Percentiles rank a stretch among this genome's conserved stretches.
These are phyloP conservation scores for Oscheius sp. DNA, from an alignment of 2,888 invertebrate genomes.

Conservation along the genomic window DNA sequence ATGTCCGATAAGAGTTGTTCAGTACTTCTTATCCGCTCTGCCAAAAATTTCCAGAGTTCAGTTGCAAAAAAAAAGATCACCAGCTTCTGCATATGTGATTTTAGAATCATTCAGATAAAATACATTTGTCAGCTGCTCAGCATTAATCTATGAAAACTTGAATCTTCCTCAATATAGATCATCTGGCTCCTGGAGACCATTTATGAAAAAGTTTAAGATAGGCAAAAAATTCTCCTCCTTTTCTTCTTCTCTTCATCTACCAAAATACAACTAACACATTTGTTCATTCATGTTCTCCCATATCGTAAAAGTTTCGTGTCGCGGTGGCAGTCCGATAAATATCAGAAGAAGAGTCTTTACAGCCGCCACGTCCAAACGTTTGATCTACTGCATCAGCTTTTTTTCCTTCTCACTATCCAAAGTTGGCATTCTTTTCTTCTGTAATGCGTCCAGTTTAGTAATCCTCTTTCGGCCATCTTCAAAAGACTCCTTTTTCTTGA, in stretches of 20 bases:
- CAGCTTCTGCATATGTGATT: too few relatives aligned
- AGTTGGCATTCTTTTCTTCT: not conserved
- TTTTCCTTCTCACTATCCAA: not conserved
- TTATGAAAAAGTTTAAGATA: too few relatives aligned
- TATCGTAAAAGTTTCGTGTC: conserved; percentile 28
- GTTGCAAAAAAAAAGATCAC: too few relatives aligned
- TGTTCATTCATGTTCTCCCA: conserved; percentile 1
- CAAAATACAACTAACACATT: too few relatives aligned
- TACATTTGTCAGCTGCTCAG: too few relatives aligned
- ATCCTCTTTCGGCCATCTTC: not conserved
- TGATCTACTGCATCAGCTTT: not conserved
- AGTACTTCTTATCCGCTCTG: too few relatives aligned
- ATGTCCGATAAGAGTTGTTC: too few relatives aligned
- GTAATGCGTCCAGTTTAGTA: not conserved
- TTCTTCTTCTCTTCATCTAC: not conserved
- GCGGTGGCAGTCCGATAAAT: conserved; percentile 30
- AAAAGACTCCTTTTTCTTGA: not conserved
- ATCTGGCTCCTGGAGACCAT: too few relatives aligned
- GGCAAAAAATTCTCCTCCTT: not conserved
- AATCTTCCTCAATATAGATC: too few relatives aligned
- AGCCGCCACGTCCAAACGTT: conserved; percentile 15
- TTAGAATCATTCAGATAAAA: too few relatives aligned
- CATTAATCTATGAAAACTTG: too few relatives aligned
- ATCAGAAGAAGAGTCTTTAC: conserved; percentile 23
- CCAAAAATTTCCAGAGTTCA: too few relatives aligned